These are phyloP conservation scores for Cryptotis parvus DNA, from an alignment of 2,113 vertebrate species.

Conservation along the genomic window DNA sequence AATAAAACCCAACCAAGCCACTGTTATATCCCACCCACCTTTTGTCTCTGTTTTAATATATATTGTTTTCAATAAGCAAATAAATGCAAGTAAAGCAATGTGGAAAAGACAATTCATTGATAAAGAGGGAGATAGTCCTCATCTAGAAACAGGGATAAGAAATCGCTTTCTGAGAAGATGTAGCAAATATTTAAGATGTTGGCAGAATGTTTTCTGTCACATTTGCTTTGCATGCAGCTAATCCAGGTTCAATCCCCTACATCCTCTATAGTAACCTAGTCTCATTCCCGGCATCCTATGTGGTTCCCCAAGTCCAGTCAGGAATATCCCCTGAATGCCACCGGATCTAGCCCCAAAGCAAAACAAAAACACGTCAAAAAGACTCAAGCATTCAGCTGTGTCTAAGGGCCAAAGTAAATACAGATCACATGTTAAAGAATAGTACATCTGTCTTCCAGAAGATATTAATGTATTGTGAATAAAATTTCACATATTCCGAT, in stretches of 20 bases:
- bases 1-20: not conserved
- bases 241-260: too few relatives aligned
- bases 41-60: not conserved
- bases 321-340: too few relatives aligned
- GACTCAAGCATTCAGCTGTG: not conserved
- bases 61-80: not conserved
- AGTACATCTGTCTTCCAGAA: not conserved
- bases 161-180: not conserved
- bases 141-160: not conserved
- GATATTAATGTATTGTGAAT: not conserved
- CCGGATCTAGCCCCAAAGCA: too few relatives aligned
- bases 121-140: not conserved
- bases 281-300: too few relatives aligned
- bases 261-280: too few relatives aligned
- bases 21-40: not conserved
- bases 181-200: not conserved
- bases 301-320: too few relatives aligned
- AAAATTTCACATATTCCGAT: constrained; percentile 6
- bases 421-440: not conserved
- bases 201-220: not conserved
- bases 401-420: not conserved
- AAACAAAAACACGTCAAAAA: too few relatives aligned
- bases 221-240: too few relatives aligned
- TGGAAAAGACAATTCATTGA: not conserved
- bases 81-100: not conserved